phyloP scores from a whole-genome alignment of 2,888 invertebrate genomes.

The Hirtodrosophila alboralis region DNA sequence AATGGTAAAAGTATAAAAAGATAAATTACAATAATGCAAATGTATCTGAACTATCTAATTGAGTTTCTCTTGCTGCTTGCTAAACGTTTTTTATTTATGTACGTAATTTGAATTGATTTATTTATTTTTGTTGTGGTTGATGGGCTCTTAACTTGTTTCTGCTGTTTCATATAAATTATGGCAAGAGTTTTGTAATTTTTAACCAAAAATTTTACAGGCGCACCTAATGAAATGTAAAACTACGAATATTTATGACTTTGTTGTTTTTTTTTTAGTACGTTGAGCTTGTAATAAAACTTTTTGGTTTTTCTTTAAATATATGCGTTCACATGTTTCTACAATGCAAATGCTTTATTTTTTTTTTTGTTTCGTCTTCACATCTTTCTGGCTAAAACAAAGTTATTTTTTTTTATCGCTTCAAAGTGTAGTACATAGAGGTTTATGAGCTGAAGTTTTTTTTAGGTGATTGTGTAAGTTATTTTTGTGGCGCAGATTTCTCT shows the following conservation, averaged over 20 bases:
- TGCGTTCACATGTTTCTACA: conserved; percentile 38
- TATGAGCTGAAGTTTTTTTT: conserved; percentile 1
- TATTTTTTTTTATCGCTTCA: conserved; percentile 31
- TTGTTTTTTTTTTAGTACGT: conserved; percentile 34
- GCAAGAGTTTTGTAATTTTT: conserved; percentile 33
- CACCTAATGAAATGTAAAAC: conserved; percentile 53
- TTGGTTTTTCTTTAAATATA: conserved; percentile 21
- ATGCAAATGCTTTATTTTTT: conserved; percentile 63
- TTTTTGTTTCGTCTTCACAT: conserved; percentile 18
- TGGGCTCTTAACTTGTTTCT: background rate
- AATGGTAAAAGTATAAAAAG: conserved; percentile 3
- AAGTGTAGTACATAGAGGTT: conserved; percentile 3
- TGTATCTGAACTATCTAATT: conserved; percentile 22
- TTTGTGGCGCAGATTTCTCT: conserved; percentile 22
- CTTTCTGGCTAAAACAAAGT: conserved; percentile 35
- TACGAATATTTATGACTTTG: conserved; percentile 43
- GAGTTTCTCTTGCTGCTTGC: conserved; percentile 17
- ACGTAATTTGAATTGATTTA: conserved; percentile 28
- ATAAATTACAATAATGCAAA: conserved; percentile 39
- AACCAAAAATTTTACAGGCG: conserved; percentile 19
- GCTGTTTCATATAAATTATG: conserved; percentile 13
- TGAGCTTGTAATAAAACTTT: conserved; percentile 28
- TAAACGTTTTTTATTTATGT: conserved; percentile 16
- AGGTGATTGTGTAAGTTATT: conserved; percentile 13
- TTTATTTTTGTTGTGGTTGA: conserved; percentile 30